Evolutionary conservation across 1,140 invertebrate genomes (phyloP).

Genomic region (Caenorhabditis briggsae): DNA sequence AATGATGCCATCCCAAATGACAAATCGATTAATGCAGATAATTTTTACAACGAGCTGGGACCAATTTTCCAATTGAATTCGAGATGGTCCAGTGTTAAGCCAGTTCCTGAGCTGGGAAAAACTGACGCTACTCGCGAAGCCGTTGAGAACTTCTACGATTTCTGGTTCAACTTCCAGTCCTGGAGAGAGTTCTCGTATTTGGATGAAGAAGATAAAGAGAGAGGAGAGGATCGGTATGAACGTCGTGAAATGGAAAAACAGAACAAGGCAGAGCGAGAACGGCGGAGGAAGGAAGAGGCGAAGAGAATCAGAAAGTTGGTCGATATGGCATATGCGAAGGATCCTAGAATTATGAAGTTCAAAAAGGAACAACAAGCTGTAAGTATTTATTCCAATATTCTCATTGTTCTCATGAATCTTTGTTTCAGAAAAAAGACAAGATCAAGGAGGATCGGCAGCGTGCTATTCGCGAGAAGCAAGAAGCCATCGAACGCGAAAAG

Average conservation of each 20-base stretch:
- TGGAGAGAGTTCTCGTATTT: conserved; percentile 98
- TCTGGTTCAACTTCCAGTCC: conserved; percentile 93
- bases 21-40: conserved; percentile 80
- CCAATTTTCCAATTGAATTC: conserved; percentile 87
- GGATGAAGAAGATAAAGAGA: conserved; percentile 98
- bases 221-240: conserved; percentile 93
- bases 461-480: conserved; percentile 64
- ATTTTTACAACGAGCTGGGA: conserved; percentile 86
- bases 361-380: conserved; percentile 86
- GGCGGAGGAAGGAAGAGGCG: conserved; percentile 97
- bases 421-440: conserved; percentile 57
- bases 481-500: conserved; percentile 83
- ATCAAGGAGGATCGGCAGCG: conserved; percentile 87
- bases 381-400: not conserved
- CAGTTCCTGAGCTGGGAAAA: conserved; percentile 88
- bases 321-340: conserved; percentile 91
- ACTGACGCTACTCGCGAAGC: conserved; percentile 81
- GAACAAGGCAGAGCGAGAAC: conserved; percentile 89
- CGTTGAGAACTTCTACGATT: conserved; percentile 81
- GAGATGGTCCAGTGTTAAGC: conserved; percentile 90
- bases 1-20: conserved; percentile 87
- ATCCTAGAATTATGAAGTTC: conserved; percentile 90
- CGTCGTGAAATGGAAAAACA: conserved; percentile 96
- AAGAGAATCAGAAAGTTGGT: conserved; percentile 88
- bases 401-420: no score